These are phyloP conservation scores for Mormyrops attenuatus DNA, from an alignment of 2,797 vertebrate species.

Conservation along the genomic window DNA sequence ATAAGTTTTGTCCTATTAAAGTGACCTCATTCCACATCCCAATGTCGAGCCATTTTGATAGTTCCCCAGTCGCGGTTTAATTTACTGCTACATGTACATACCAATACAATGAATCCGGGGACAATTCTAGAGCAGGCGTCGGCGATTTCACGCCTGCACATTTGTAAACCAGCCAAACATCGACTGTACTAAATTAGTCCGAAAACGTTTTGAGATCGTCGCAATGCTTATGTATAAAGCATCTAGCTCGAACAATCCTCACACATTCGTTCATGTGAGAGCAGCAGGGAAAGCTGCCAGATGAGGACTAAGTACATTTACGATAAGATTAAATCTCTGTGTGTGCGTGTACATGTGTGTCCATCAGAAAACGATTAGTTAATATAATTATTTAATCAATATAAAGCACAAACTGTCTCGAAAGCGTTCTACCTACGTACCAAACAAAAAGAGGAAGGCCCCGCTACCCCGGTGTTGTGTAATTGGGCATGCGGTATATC, in stretches of 20 bases:
- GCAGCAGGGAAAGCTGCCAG: background rate
- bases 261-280: background rate
- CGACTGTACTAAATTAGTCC: background rate
- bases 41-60: background rate
- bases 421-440: background rate
- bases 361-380: background rate
- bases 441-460: background rate
- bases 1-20: conserved; percentile 12
- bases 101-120: background rate
- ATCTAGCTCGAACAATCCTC: background rate
- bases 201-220: background rate
- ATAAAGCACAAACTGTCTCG: conserved; percentile 11
- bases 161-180: conserved; percentile 1
- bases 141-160: background rate
- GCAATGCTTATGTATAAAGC: background rate
- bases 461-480: background rate
- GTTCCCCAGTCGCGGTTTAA: background rate
- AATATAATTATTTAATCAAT: conserved; percentile 10
- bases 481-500: background rate
- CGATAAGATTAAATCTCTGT: conserved; percentile 3
- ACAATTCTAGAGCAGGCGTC: background rate
- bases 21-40: conserved; percentile 8
- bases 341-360: conserved; percentile 4
- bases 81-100: background rate
- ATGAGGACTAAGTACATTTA: background rate